Conservation (phyloP, 2,797 vertebrate genomes). For the Anolis apletophallus region DNA sequence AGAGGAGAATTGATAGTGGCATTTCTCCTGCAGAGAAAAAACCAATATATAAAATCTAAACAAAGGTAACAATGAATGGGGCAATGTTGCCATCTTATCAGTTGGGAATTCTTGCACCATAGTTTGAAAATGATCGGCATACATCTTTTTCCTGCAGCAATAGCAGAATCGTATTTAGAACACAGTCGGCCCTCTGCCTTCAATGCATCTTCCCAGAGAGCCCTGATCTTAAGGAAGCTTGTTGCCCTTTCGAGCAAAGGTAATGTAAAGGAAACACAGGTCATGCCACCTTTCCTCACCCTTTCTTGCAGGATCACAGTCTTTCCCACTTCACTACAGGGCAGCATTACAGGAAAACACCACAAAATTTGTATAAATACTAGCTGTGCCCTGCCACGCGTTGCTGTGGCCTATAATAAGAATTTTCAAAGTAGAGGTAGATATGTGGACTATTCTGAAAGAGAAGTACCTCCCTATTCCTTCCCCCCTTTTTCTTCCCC, state of each 20-base stretch:
- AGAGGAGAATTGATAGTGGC: slow-evolving; percentile 73
- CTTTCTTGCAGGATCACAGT: neutral
- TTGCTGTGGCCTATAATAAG: no score
- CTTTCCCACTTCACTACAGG: neutral
- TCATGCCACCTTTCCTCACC: no score
- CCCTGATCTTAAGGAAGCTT: neutral
- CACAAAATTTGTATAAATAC: neutral
- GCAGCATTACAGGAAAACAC: neutral
- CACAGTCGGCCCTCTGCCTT: neutral
- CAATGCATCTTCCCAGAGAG: neutral
- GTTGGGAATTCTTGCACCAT: neutral
- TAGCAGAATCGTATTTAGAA: neutral
- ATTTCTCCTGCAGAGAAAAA: slow-evolving; percentile 69
- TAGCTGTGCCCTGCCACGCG: no score
- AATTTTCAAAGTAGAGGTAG: no score
- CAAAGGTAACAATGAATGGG: slow-evolving; percentile 65
- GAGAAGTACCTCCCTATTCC: no score
- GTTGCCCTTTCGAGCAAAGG: neutral
- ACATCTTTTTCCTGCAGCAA: neutral
- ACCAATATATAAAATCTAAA: slow-evolving; percentile 60
- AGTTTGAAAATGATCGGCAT: slow-evolving; percentile 34
- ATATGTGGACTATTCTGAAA: no score
- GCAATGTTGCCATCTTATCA: slow-evolving; percentile 6
- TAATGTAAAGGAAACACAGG: neutral
- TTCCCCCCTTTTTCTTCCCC: no score